Percentiles rank a stretch among this genome's conserved stretches.
Conservation (phyloP, 2,888 invertebrate genomes). For the Sphaerophoria rueppellii region DNA sequence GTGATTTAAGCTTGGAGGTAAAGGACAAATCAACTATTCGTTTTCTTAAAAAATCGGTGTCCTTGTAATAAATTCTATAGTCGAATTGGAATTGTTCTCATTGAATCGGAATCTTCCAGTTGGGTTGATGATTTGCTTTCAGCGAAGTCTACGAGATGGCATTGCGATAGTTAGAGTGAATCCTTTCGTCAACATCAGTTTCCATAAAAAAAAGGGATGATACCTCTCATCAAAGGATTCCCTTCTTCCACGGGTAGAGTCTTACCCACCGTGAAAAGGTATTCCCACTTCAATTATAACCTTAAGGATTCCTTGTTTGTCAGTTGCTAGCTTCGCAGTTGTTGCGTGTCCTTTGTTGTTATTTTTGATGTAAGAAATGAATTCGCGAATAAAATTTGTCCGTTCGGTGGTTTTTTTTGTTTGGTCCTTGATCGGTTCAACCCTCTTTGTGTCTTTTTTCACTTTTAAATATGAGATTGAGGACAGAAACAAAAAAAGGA, state of each 20-base stretch:
- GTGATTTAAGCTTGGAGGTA: background rate
- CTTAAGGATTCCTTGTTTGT: slow-evolving; percentile 59
- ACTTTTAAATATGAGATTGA: slow-evolving; percentile 37
- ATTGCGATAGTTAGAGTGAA: slow-evolving; percentile 47
- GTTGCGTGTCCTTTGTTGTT: slow-evolving; percentile 51
- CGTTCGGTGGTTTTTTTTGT: slow-evolving; percentile 51
- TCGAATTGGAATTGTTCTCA: slow-evolving; percentile 63
- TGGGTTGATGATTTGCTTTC: slow-evolving; percentile 38
- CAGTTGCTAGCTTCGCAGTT: slow-evolving; percentile 35
- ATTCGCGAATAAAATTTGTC: slow-evolving; percentile 71
- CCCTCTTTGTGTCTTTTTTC: slow-evolving; percentile 40
- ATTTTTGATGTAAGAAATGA: slow-evolving; percentile 54
- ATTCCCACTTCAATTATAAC: slow-evolving; percentile 72
- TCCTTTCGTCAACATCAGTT: slow-evolving; percentile 37
- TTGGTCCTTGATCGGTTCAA: slow-evolving; percentile 31
- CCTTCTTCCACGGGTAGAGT: background rate
- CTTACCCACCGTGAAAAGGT: slow-evolving; percentile 42
- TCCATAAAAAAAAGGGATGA: slow-evolving; percentile 26
- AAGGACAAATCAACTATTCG: slow-evolving; percentile 8
- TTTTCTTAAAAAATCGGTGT: background rate
- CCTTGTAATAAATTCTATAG: slow-evolving; percentile 4
- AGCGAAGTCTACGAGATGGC: slow-evolving; percentile 49
- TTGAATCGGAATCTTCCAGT: slow-evolving; percentile 55
- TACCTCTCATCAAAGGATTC: background rate
- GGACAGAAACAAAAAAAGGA: slow-evolving; percentile 36